Conservation (phyloP, 2,888 invertebrate genomes). For the Leptinotarsa haldemani region DNA sequence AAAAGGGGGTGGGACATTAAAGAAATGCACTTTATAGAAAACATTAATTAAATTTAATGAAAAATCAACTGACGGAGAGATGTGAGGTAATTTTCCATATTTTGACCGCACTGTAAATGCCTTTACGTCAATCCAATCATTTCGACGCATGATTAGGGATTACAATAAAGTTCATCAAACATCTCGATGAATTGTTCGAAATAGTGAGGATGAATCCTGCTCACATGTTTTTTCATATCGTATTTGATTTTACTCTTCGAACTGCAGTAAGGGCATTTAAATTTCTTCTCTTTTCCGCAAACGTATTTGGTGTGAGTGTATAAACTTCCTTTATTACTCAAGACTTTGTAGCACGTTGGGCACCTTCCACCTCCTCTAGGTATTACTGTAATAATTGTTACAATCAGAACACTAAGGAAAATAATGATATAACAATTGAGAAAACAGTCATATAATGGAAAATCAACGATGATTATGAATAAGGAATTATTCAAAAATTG, state of each 20-base stretch:
- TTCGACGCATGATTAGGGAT: conserved; percentile 6
- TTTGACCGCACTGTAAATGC: too few species aligned
- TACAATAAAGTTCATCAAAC: conserved; percentile 32
- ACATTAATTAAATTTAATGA: too few species aligned
- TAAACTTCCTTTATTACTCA: conserved; percentile 37
- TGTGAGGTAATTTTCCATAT: too few species aligned
- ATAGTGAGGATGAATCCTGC: conserved; percentile 40
- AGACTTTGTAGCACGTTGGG: conserved; percentile 28
- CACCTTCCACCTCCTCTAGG: conserved; percentile 34
- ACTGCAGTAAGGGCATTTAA: conserved; percentile 63
- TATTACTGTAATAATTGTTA: conserved; percentile 21
- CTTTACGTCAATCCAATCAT: too few species aligned
- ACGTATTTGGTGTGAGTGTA: conserved; percentile 43
- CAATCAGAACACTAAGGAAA: too few species aligned
- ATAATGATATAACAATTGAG: too few species aligned
- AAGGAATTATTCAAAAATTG: too few species aligned
- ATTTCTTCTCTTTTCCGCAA: conserved; percentile 60
- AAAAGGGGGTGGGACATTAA: too few species aligned
- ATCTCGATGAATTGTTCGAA: conserved; percentile 28
- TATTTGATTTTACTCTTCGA: conserved; percentile 52
- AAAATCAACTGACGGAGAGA: too few species aligned
- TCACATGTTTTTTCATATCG: conserved; percentile 50
- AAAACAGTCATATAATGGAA: too few species aligned
- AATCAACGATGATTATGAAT: too few species aligned
- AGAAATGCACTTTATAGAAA: too few species aligned